phyloP scores from a whole-genome alignment of 2,888 invertebrate species.

The Dicyrtoma fusca region DNA sequence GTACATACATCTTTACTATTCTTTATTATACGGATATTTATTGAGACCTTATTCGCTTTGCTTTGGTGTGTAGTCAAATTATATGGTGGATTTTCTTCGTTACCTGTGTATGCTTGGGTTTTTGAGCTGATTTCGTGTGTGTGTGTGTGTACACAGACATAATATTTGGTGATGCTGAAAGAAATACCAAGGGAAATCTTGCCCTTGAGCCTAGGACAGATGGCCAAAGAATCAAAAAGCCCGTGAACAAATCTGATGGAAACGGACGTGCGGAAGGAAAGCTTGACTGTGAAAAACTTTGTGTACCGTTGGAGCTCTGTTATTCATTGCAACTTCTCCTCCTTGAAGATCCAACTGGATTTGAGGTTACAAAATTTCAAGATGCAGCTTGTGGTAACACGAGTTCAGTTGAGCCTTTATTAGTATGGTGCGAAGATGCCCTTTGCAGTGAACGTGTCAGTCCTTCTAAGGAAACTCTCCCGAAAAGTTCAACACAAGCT shows the following conservation, averaged over 20 bases:
- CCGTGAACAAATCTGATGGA: no score
- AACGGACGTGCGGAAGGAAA: background rate
- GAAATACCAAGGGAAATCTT: background rate
- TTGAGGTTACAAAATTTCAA: slow-evolving; percentile 21
- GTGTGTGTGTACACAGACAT: background rate
- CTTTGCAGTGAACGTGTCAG: slow-evolving; percentile 18
- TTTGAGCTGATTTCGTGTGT: no score
- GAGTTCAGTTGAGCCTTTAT: slow-evolving; percentile 27
- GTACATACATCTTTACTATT: no score
- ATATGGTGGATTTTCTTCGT: no score
- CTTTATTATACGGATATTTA: no score
- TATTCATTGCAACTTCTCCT: slow-evolving; percentile 16
- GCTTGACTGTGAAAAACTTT: slow-evolving; percentile 25
- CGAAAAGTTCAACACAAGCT: background rate
- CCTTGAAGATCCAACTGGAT: slow-evolving; percentile 24
- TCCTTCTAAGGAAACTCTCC: no score
- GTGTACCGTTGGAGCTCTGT: slow-evolving; percentile 37
- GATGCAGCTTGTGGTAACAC: slow-evolving; percentile 39
- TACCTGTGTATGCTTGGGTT: no score
- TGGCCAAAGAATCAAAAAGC: no score
- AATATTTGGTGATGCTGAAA: slow-evolving; percentile 4
- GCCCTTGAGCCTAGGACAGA: background rate
- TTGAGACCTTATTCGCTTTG: no score
- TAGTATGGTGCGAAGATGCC: slow-evolving; percentile 37
- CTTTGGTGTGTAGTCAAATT: no score